phyloP scores from a whole-genome alignment of 2,888 invertebrate species.

The Lycocerus yunnanus region DNA sequence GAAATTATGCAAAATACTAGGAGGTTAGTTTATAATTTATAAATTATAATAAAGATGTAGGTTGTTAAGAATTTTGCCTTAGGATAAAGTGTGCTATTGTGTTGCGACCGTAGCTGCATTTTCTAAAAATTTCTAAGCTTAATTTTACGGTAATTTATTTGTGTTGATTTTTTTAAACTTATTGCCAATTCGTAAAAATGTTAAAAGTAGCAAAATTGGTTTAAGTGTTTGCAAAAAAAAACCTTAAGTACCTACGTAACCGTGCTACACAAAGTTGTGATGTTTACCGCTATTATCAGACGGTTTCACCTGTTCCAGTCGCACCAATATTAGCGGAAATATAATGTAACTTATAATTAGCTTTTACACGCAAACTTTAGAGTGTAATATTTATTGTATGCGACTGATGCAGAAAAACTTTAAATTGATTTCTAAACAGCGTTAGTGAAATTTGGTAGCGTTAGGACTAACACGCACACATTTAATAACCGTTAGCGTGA shows the following conservation, averaged over 20 bases:
- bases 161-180: not conserved
- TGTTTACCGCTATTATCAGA: slow-evolving; percentile 18
- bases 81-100: slow-evolving; percentile 2
- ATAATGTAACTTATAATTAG: slow-evolving; percentile 12
- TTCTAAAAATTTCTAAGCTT: not conserved
- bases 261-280: slow-evolving; percentile 5
- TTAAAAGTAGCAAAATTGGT: not conserved
- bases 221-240: not conserved
- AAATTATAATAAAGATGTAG: not conserved
- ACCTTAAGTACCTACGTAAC: not conserved
- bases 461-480: not conserved
- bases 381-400: slow-evolving; percentile 6
- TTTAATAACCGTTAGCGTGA: slow-evolving; percentile 1
- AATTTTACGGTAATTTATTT: not conserved
- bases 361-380: slow-evolving; percentile 14
- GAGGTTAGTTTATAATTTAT: not conserved
- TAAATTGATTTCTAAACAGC: slow-evolving; percentile 8
- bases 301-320: slow-evolving; percentile 17
- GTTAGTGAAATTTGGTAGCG: slow-evolving; percentile 8
- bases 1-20: not conserved
- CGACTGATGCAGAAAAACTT: not conserved
- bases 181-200: not conserved
- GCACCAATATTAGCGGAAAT: slow-evolving; percentile 16
- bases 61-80: not conserved
- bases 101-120: not conserved